Base-by-base conservation (phyloP, 30 jellyfish, hydroid and myxozoan species). In the Chrysaora quinquecirrha region DNA sequence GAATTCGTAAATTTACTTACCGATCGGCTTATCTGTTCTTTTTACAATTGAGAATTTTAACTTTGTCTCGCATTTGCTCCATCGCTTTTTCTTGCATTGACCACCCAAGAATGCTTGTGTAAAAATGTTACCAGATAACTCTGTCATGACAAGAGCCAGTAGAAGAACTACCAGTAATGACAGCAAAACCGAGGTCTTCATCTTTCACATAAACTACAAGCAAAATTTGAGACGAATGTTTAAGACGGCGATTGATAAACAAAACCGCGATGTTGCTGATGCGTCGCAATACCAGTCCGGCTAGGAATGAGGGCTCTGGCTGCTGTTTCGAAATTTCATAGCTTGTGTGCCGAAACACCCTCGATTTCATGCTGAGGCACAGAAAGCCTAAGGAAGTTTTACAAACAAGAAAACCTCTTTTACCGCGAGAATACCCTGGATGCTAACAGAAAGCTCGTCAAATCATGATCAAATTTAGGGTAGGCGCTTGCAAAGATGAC, bases 321-420 rank as follows among this genome's bases (percentile, higher is more conserved):
- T n/a, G n/a, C n/a, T n/a, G n/a, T n/a, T n/a, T n/a, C n/a, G n/a
- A n/a, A n/a, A n/a, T n/a, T n/a, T n/a, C n/a, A n/a, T n/a, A n/a
- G n/a, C n/a, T n/a, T n/a, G n/a, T n/a, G n/a, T n/a, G n/a, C n/a
- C 34, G 34, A 69, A 29, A 46, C 80, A 48, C 56, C 88, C 88
- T 77, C 88, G 88, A 62, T 35, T 63, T 62, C 88, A 60, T 77
- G 88, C 88, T 61, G 88, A 77, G 88, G 88, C 27, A 25, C 49
- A 77, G 67, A 75, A 75, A n/a, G n/a, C n/a, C n/a, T n/a, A n/a
- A n/a, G n/a, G n/a, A n/a, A n/a, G n/a, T n/a, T n/a, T n/a, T n/a
- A n/a, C n/a, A n/a, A n/a, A n/a, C n/a, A n/a, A n/a, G n/a, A n/a
- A n/a, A n/a, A n/a, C n/a, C n/a, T n/a, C n/a, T n/a, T n/a, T n/a